These are phyloP conservation scores for Rugalucina vietnamica DNA, from an alignment of 2,888 invertebrate species.

Conservation along the genomic window DNA sequence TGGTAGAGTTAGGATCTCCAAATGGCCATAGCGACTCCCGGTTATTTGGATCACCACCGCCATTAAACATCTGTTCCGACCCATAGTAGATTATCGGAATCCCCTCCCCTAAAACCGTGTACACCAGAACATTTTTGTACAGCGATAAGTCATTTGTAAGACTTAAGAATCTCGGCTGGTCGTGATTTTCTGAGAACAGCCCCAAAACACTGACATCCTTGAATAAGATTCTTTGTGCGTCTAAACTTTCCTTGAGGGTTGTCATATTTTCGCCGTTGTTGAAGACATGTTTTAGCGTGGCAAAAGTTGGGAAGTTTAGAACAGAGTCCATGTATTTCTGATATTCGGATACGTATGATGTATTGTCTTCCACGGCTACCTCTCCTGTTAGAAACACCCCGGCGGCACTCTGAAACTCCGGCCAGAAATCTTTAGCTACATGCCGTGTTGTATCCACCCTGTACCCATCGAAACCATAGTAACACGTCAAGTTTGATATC, in stretches of 20 bases:
- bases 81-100: constrained; percentile 72
- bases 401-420: constrained; percentile 54
- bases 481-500: constrained; percentile 55
- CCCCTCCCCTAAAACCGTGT: constrained; percentile 60
- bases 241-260: constrained; percentile 18
- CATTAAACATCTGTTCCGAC: constrained; percentile 65
- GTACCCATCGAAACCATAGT: constrained; percentile 68
- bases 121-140: constrained; percentile 64
- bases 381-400: constrained; percentile 65
- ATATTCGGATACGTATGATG: constrained; percentile 58
- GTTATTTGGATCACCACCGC: constrained; percentile 64
- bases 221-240: constrained; percentile 49
- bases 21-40: constrained; percentile 67
- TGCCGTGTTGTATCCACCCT: constrained; percentile 62
- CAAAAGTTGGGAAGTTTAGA: constrained; percentile 65
- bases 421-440: constrained; percentile 48
- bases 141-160: constrained; percentile 47
- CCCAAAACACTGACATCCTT: constrained; percentile 63
- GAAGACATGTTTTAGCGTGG: constrained; percentile 54
- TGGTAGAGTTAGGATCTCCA: neutral
- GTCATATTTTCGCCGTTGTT: constrained; percentile 47
- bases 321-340: constrained; percentile 63
- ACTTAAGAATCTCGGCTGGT: constrained; percentile 66
- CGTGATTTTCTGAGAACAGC: constrained; percentile 68
- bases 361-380: constrained; percentile 56